phyloP scores from a whole-genome alignment of 2,113 vertebrate genomes.

The Crotalus viridis region DNA sequence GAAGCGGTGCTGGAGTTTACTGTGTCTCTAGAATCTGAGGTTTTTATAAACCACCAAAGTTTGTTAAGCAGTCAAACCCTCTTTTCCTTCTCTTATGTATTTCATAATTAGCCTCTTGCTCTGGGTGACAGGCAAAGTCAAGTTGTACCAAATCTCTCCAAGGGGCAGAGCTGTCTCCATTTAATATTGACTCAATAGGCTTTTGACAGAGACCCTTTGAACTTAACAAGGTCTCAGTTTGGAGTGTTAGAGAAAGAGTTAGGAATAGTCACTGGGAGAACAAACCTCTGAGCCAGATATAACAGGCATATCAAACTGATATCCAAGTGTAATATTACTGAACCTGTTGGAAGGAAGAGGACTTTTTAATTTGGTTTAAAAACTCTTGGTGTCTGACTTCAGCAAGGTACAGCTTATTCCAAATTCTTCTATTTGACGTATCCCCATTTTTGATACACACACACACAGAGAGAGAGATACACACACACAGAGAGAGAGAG shows the following conservation, averaged over 20 bases:
- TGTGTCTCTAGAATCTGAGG: not conserved
- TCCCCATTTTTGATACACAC: not conserved
- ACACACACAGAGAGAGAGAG: too few species aligned
- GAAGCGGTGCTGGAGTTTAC: not conserved
- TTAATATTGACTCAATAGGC: not conserved
- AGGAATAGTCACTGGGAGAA: not conserved
- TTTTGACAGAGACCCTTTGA: not conserved
- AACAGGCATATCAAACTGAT: not conserved
- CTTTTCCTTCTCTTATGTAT: not conserved
- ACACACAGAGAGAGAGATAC: too few species aligned
- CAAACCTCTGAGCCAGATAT: not conserved
- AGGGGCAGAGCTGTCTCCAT: not conserved
- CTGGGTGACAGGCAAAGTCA: not conserved
- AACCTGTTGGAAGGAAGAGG: not conserved
- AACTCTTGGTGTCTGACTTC: not conserved
- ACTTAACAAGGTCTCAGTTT: not conserved
- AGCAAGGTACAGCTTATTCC: not conserved
- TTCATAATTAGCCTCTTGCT: not conserved
- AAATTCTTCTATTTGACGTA: not conserved
- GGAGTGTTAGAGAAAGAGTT: not conserved
- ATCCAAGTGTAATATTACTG: not conserved
- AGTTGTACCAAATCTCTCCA: not conserved
- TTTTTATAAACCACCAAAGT: not conserved
- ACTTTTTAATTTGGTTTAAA: not conserved
- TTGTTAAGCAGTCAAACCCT: not conserved